phyloP scores from a whole-genome alignment of 1,140 invertebrate species.

The Mycetomoellerius zeteki region DNA sequence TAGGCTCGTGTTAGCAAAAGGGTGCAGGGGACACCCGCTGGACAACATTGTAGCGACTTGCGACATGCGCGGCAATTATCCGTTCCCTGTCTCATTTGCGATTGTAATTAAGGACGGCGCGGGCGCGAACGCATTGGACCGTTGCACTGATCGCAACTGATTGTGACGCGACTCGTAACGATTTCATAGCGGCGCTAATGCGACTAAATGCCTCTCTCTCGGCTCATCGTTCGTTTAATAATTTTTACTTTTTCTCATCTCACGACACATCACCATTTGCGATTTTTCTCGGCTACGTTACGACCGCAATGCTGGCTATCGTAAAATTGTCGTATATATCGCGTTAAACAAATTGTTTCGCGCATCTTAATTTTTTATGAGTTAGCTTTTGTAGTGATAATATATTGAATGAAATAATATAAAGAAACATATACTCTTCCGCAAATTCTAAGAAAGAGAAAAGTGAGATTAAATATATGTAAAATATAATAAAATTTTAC shows the following conservation, averaged over 20 bases:
- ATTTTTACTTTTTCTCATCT: conserved; percentile 25
- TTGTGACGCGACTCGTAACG: conserved; percentile 51
- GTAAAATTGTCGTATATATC: neutral
- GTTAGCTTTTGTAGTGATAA: neutral
- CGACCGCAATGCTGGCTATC: neutral
- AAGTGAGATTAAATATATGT: neutral
- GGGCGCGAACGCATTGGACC: conserved; percentile 71
- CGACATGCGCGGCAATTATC: conserved; percentile 80
- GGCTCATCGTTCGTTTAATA: conserved; percentile 33
- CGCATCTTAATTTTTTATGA: neutral
- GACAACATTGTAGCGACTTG: conserved; percentile 76
- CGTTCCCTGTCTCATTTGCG: conserved; percentile 81
- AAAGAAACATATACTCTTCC: neutral
- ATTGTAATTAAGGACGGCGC: conserved; percentile 81
- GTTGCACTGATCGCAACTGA: conserved; percentile 67
- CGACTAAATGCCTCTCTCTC: conserved; percentile 59
- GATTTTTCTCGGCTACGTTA: neutral
- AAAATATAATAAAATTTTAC: neutral
- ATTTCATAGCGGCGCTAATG: conserved; percentile 73
- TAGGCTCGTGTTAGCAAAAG: neutral
- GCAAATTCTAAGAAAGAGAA: neutral
- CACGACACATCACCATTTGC: neutral
- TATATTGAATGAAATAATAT: neutral
- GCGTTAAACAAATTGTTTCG: neutral
- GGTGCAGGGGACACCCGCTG: conserved; percentile 51